These are phyloP conservation scores for Odontomyia ornata DNA, from an alignment of 2,888 invertebrate species.

Conservation along the genomic window DNA sequence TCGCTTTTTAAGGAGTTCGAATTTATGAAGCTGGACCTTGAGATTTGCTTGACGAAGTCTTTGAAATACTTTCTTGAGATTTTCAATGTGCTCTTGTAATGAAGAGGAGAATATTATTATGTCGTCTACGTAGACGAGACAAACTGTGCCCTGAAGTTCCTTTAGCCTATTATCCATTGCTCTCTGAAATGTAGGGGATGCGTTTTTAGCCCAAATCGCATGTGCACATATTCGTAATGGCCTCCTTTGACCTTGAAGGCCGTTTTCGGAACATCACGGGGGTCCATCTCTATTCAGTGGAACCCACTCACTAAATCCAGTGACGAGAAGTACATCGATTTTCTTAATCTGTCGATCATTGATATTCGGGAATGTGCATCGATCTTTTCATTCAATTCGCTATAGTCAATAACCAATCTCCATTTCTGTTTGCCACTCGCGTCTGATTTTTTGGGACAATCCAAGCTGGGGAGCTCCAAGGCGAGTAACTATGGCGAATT, in stretches of 20 bases:
- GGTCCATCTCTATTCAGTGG: conserved; percentile 55
- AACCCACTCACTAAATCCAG: conserved; percentile 53
- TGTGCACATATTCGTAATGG: conserved; percentile 44
- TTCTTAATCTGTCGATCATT: neutral
- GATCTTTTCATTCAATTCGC: conserved; percentile 31
- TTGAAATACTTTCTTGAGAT: conserved; percentile 2
- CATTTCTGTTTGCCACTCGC: conserved; percentile 48
- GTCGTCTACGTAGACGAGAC: conserved; percentile 20
- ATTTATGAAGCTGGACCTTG: conserved; percentile 53
- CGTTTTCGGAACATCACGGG: conserved; percentile 54
- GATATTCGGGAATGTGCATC: neutral
- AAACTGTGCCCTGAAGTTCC: conserved; percentile 4
- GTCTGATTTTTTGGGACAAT: conserved; percentile 49
- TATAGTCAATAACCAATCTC: conserved; percentile 52
- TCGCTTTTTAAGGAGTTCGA: conserved; percentile 53
- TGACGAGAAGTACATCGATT: neutral
- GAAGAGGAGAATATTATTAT: conserved; percentile 6
- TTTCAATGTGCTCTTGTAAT: neutral
- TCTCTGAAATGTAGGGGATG: conserved; percentile 1
- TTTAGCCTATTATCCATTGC: neutral
- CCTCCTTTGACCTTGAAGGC: conserved; percentile 50
- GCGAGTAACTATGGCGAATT: conserved; percentile 38
- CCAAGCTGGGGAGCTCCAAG: conserved; percentile 47
- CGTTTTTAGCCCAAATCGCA: conserved; percentile 7
- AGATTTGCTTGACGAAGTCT: conserved; percentile 7